A percentile compares a stretch with the other conserved stretches of the same genome.
These are phyloP conservation scores for Gisinianus flammeolus DNA, from an alignment of 2,888 invertebrate genomes.

Conservation along the genomic window DNA sequence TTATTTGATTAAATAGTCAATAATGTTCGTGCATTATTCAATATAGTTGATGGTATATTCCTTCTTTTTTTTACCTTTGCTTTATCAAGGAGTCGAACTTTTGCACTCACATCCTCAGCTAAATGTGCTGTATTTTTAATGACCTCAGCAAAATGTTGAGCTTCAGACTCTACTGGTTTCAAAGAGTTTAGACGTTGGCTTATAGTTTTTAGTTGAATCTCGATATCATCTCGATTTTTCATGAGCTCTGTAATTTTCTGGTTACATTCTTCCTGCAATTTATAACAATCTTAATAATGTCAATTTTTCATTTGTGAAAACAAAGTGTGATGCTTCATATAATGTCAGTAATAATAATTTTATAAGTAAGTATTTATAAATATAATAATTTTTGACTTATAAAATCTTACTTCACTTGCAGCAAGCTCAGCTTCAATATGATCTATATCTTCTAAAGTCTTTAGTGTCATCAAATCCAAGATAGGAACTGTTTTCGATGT, in stretches of 20 bases:
- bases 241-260: conserved; percentile 74
- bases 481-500: neutral
- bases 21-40: too few species aligned
- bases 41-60: too few species aligned
- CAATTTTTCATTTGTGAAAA: neutral
- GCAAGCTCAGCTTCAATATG: conserved; percentile 46
- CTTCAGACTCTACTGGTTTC: conserved; percentile 76
- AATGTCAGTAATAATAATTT: neutral
- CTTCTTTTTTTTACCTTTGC: conserved; percentile 74
- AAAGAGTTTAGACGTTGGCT: conserved; percentile 81
- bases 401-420: conserved; percentile 45
- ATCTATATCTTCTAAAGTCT: conserved; percentile 52
- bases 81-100: conserved; percentile 90
- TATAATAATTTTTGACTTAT: neutral
- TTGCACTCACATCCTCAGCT: conserved; percentile 92
- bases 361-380: neutral
- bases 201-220: conserved; percentile 80
- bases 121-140: conserved; percentile 78
- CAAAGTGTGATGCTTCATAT: neutral
- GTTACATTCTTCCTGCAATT: conserved; percentile 71
- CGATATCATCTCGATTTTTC: conserved; percentile 76
- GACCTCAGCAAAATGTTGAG: conserved; percentile 77
- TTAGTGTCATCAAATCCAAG: conserved; percentile 48
- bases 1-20: too few species aligned
- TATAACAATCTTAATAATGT: neutral